These are phyloP conservation scores for Cyanistes caeruleus DNA, from an alignment of 2,113 vertebrate species.

Conservation along the genomic window DNA sequence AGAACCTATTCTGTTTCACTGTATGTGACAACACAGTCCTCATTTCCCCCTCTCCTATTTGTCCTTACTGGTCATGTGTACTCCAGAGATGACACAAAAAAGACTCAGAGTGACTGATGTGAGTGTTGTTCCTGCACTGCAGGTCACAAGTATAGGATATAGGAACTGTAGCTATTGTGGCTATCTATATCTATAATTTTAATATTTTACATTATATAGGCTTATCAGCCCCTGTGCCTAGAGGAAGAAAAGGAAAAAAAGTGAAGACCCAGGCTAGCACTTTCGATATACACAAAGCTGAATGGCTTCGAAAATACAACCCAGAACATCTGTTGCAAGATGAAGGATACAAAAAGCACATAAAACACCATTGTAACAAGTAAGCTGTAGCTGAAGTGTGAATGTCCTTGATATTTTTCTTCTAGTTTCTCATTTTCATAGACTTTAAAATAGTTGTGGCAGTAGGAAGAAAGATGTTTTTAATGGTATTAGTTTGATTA, in stretches of 20 bases:
- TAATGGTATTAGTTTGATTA: neutral
- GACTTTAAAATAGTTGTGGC: neutral
- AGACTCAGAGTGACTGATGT: neutral
- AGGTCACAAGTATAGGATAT: neutral
- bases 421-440: neutral
- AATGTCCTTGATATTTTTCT: neutral
- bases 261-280: slow-evolving; percentile 94
- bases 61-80: neutral
- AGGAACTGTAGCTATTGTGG: neutral
- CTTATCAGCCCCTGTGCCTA: slow-evolving; percentile 94
- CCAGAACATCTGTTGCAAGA: slow-evolving; percentile 96
- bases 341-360: slow-evolving; percentile 98
- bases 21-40: neutral
- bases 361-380: slow-evolving; percentile 99
- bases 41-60: neutral
- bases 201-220: slow-evolving; percentile 74
- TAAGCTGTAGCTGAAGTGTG: slow-evolving; percentile 69
- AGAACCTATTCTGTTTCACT: neutral
- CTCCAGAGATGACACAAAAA: neutral
- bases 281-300: slow-evolving; percentile 98
- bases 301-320: slow-evolving; percentile 98
- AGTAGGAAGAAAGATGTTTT: neutral
- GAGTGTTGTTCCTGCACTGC: neutral
- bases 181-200: neutral
- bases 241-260: slow-evolving; percentile 97